Conservation (phyloP, 2,888 invertebrate species). For the Drosophila peninsularis region DNA sequence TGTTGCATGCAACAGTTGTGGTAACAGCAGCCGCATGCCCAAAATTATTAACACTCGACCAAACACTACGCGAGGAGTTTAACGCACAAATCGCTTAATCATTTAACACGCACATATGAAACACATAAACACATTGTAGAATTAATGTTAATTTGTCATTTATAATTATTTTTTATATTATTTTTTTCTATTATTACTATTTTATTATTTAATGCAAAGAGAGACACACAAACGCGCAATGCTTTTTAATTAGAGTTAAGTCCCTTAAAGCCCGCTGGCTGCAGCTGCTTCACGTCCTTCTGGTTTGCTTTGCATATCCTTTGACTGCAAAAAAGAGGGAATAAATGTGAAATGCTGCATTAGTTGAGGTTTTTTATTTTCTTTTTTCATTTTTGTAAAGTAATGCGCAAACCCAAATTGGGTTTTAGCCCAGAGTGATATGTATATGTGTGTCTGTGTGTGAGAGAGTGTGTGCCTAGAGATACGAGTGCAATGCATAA, state of each 20-base stretch:
- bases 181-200: not conserved
- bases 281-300: slow-evolving; percentile 22
- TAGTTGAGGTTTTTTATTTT: slow-evolving; percentile 20
- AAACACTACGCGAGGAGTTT: slow-evolving; percentile 13
- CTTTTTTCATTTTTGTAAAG: slow-evolving; percentile 21
- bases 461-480: slow-evolving; percentile 19
- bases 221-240: slow-evolving; percentile 16
- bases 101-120: not conserved
- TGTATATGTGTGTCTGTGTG: slow-evolving; percentile 10
- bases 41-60: slow-evolving; percentile 35
- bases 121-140: not conserved
- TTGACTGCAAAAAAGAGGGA: slow-evolving; percentile 42
- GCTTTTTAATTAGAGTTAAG: slow-evolving; percentile 46
- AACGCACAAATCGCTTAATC: slow-evolving; percentile 4
- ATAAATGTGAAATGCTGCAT: slow-evolving; percentile 41
- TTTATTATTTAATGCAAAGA: slow-evolving; percentile 2
- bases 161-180: not conserved
- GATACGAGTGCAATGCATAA: slow-evolving; percentile 14
- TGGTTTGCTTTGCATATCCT: slow-evolving; percentile 39
- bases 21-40: slow-evolving; percentile 75
- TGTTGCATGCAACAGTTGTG: slow-evolving; percentile 84
- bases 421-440: slow-evolving; percentile 45
- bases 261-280: slow-evolving; percentile 15
- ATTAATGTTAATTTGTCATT: slow-evolving; percentile 1
- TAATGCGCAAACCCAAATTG: slow-evolving; percentile 43